These are phyloP conservation scores for Drosophila meridiana DNA, from an alignment of 2,888 invertebrate genomes.

Conservation along the genomic window DNA sequence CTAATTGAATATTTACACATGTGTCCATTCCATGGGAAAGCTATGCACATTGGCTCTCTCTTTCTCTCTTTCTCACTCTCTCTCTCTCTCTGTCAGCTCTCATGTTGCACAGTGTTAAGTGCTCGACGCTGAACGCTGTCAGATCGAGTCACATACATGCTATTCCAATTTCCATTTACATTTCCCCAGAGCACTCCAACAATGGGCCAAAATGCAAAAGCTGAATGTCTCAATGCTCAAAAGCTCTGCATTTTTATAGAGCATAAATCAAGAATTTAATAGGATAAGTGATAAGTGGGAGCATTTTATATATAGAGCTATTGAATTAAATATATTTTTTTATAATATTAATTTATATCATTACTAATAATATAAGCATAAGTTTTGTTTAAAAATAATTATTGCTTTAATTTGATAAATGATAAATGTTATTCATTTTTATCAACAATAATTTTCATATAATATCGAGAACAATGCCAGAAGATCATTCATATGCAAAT, in stretches of 20 bases:
- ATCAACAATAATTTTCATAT: too few relatives aligned
- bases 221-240: neutral
- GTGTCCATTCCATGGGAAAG: constrained; percentile 10
- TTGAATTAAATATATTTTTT: too few relatives aligned
- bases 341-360: too few relatives aligned
- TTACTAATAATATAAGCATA: too few relatives aligned
- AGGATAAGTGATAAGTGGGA: neutral
- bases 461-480: too few relatives aligned
- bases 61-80: neutral
- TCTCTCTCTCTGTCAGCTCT: neutral
- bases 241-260: neutral
- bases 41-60: neutral
- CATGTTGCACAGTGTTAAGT: constrained; percentile 27
- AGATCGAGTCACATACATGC: constrained; percentile 3
- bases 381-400: too few relatives aligned
- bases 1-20: constrained; percentile 63
- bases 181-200: neutral
- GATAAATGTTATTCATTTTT: too few relatives aligned
- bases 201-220: too few relatives aligned
- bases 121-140: constrained; percentile 6
- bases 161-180: constrained; percentile 27
- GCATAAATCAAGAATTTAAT: neutral
- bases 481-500: too few relatives aligned
- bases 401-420: too few relatives aligned
- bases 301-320: too few relatives aligned